Evolutionary conservation across 1,140 invertebrate genomes (phyloP).

Genomic region (Mactra quadrangularis): DNA sequence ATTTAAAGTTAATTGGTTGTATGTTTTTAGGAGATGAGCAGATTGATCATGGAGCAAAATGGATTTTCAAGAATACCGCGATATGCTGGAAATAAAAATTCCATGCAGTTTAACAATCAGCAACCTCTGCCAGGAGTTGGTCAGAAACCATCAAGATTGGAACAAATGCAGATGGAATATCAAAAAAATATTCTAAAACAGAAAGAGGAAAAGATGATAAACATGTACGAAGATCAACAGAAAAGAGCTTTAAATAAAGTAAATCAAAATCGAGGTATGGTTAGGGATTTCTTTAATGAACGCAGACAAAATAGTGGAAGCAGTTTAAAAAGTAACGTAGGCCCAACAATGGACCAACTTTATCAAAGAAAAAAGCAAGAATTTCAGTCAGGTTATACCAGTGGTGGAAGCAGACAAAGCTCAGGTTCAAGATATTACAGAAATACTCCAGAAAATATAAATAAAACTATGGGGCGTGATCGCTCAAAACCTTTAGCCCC

Average conservation of each 20-base stretch:
- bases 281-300: constrained; percentile 76
- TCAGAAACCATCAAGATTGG: constrained; percentile 72
- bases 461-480: constrained; percentile 72
- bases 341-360: constrained; percentile 71
- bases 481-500: constrained; percentile 74
- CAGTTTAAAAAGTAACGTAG: constrained; percentile 15
- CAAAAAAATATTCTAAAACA: constrained; percentile 81
- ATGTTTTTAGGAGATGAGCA: neutral
- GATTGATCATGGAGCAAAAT: constrained; percentile 22
- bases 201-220: constrained; percentile 81
- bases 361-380: constrained; percentile 65
- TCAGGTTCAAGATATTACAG: neutral
- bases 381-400: constrained; percentile 12
- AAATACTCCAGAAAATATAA: constrained; percentile 6
- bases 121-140: constrained; percentile 42
- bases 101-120: constrained; percentile 24
- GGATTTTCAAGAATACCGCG: constrained; percentile 55
- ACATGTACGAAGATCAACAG: constrained; percentile 82
- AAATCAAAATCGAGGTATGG: constrained; percentile 63
- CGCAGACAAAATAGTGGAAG: constrained; percentile 61
- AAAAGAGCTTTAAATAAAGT: constrained; percentile 76
- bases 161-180: constrained; percentile 80
- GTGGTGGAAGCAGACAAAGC: neutral
- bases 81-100: constrained; percentile 65
- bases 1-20: too few species aligned